Conservation (phyloP, 2,888 invertebrate genomes). For the Tuta absoluta region DNA sequence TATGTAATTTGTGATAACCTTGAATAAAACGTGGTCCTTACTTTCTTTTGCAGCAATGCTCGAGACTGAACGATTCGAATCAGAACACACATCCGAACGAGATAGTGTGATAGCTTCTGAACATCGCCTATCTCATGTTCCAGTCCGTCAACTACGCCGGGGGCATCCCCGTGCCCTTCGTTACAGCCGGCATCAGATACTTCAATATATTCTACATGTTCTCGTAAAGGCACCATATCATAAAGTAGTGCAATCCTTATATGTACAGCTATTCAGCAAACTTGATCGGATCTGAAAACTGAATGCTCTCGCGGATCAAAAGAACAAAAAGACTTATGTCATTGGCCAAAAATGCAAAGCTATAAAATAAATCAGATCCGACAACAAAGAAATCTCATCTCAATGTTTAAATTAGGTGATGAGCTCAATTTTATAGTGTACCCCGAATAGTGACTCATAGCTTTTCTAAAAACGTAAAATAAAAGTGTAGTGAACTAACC, state of each 20-base stretch:
- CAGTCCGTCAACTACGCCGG: slow-evolving; percentile 82
- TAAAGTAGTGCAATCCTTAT: not conserved
- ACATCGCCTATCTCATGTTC: slow-evolving; percentile 85
- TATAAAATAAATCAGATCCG: not conserved
- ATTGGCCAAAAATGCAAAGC: not conserved
- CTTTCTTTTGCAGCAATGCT: slow-evolving; percentile 87
- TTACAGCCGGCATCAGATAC: slow-evolving; percentile 67
- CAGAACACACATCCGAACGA: slow-evolving; percentile 92
- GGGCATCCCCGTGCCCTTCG: slow-evolving; percentile 74
- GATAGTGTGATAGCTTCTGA: slow-evolving; percentile 90
- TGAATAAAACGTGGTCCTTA: not conserved
- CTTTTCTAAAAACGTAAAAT: slow-evolving; percentile 50
- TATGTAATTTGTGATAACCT: not conserved
- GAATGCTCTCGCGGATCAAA: not conserved
- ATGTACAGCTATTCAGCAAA: not conserved
- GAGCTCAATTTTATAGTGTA: slow-evolving; percentile 55
- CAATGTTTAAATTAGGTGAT: slow-evolving; percentile 35
- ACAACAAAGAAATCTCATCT: not conserved
- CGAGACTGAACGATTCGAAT: slow-evolving; percentile 89
- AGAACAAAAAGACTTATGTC: not conserved
- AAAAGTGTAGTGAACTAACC: slow-evolving; percentile 57
- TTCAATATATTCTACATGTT: slow-evolving; percentile 71
- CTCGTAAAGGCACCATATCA: slow-evolving; percentile 51
- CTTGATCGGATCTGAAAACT: not conserved
- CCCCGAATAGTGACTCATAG: slow-evolving; percentile 53